Evolutionary conservation across 1,140 invertebrate species (phyloP), one percentile per base, ranked within the genome.

Genomic region (Drosophila mojavensis): DNA sequence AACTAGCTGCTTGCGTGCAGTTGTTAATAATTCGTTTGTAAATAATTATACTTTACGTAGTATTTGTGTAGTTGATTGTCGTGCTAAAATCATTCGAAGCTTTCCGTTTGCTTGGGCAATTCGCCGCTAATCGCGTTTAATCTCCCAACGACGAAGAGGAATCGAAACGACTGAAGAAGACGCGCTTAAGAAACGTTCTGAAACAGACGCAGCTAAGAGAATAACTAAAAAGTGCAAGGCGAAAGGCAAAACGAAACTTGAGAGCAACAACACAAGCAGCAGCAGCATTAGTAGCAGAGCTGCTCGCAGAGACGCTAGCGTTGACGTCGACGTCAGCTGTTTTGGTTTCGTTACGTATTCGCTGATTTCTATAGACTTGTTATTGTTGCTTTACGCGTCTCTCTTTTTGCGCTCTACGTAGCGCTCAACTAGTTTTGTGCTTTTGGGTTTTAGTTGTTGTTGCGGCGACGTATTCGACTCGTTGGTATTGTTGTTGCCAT

Each of bases 211-310:
- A 56, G 75, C 56, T 64, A 66, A 75, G 65, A 74, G 67, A 80
- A 80, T 81, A 84, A 88, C 74, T 75, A 89, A 89, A 89, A 89
- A 89, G 71, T 89, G 84, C 85, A 89, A 79, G 84, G 58, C 48
- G 20, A 75, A 75, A 71, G 43, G 39, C 54, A 60, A 33, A 50
- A 69, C 36, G 36, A 47, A 64, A 65, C 67, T 24, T 64, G 68
- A 75, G 54, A 70, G 66, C n/a, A 67, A 43, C 26, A 33, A n/a
- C 48, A 71, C 50, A 54, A 48, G 47, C 43, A 55, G 62, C n/a
- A 63, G 65, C 59, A 20, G 39, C 24, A 56, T 36, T 51, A n/a
- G 13, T 33, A 64, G 51, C 39, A 56, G 55, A 47, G n/a, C 2
- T 24, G 43, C 30, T 36, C 36, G 50, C 71, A 69, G 59, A 48